Conservation (phyloP, 2,797 vertebrate genomes). For the Zalophus californianus region DNA sequence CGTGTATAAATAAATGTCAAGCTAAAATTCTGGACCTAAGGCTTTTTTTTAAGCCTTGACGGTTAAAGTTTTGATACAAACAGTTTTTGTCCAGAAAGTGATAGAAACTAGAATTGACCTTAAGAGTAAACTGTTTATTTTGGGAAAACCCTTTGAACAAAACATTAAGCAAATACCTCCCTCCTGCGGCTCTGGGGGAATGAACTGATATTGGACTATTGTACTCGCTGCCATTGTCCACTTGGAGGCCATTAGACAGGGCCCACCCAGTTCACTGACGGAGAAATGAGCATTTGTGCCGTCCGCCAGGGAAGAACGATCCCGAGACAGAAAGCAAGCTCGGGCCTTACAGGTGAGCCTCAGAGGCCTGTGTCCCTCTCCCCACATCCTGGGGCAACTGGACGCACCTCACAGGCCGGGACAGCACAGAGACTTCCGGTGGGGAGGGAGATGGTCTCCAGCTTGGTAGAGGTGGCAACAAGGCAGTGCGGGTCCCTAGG, state of each 20-base stretch:
- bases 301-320: neutral
- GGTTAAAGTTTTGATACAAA: slow-evolving; percentile 48
- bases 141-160: slow-evolving; percentile 68
- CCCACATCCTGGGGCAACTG: neutral
- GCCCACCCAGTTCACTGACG: neutral
- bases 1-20: neutral
- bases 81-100: slow-evolving; percentile 61
- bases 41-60: neutral
- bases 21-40: slow-evolving; percentile 7
- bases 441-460: neutral
- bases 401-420: neutral
- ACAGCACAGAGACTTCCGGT: neutral
- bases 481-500: neutral
- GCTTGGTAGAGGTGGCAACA: neutral
- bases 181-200: slow-evolving; percentile 11
- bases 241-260: neutral
- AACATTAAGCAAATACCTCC: slow-evolving; percentile 56
- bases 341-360: neutral
- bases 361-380: neutral
- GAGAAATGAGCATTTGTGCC: neutral
- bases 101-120: slow-evolving; percentile 18
- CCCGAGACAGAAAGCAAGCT: neutral
- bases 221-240: neutral
- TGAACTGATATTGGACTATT: neutral
- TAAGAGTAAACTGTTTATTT: slow-evolving; percentile 61